phyloP scores from a whole-genome alignment of 2,113 vertebrate species.

The Halcyon senegalensis region DNA sequence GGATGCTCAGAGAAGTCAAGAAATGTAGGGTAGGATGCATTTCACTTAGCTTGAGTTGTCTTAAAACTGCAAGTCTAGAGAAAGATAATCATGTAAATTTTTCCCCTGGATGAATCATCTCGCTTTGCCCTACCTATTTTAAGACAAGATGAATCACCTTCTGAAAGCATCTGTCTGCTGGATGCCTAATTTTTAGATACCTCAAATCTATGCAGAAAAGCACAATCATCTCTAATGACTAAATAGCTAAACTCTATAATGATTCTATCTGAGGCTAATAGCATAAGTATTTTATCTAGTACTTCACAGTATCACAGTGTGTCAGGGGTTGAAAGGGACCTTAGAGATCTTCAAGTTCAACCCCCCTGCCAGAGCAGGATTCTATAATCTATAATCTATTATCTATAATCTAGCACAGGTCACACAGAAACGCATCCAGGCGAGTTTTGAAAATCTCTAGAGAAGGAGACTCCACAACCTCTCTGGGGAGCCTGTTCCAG shows the following conservation, averaged over 20 bases:
- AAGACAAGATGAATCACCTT: slow-evolving; percentile 50
- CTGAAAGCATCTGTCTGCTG: neutral
- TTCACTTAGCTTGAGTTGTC: neutral
- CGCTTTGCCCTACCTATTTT: neutral
- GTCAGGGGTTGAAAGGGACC: too few species aligned
- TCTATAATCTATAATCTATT: too few species aligned
- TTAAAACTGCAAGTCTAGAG: slow-evolving; percentile 39
- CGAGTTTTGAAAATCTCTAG: too few species aligned
- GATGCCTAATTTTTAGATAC: slow-evolving; percentile 5
- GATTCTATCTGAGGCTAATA: neutral
- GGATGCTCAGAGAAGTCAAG: neutral
- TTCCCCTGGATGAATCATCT: slow-evolving; percentile 44
- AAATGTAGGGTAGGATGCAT: neutral
- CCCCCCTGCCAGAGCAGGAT: too few species aligned
- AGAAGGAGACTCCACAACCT: too few species aligned
- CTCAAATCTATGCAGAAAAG: neutral
- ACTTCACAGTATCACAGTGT: neutral
- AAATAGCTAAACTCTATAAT: neutral
- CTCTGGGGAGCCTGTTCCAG: too few species aligned
- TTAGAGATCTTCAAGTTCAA: too few species aligned
- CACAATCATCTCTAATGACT: neutral
- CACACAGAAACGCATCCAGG: too few species aligned
- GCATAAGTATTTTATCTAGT: neutral
- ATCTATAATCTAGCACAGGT: too few species aligned
- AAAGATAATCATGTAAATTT: neutral